Conservation (phyloP, 2,888 invertebrate genomes). For the Clistopyga incitator region DNA sequence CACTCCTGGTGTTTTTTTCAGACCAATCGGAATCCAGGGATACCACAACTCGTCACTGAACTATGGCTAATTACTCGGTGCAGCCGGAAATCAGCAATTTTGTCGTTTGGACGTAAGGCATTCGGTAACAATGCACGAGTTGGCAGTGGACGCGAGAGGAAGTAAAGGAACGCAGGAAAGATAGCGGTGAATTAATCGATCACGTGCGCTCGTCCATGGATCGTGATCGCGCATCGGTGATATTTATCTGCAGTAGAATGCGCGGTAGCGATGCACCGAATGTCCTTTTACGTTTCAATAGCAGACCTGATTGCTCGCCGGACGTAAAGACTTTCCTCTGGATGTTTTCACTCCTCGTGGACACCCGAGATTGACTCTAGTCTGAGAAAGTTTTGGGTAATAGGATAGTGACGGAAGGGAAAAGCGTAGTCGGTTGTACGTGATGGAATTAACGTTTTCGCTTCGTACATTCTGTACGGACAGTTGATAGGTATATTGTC, state of each 20-base stretch:
- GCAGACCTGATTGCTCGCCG: neutral
- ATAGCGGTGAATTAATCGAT: slow-evolving; percentile 2
- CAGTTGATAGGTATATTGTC: slow-evolving; percentile 45
- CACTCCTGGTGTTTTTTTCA: no score
- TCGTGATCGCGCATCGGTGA: slow-evolving; percentile 1
- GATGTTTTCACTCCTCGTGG: slow-evolving; percentile 5
- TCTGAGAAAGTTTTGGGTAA: slow-evolving; percentile 43
- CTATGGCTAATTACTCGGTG: no score
- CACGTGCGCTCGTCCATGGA: slow-evolving; percentile 10
- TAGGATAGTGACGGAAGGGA: slow-evolving; percentile 59
- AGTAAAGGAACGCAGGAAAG: neutral
- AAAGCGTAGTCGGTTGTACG: slow-evolving; percentile 75
- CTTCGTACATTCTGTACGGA: neutral
- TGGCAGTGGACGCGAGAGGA: neutral
- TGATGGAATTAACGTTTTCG: slow-evolving; percentile 56
- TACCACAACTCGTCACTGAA: no score
- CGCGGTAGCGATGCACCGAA: no score
- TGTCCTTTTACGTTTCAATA: neutral
- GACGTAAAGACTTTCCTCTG: neutral
- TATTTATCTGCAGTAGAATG: no score
- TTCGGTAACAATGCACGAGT: neutral
- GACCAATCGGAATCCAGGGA: no score
- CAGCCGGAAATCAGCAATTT: neutral
- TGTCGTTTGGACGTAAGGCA: no score
- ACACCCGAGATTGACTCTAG: neutral